Evolutionary conservation across 2,888 invertebrate genomes (phyloP), one percentile per base, ranked within the genome.

Genomic region (Maniola hyperantus): DNA sequence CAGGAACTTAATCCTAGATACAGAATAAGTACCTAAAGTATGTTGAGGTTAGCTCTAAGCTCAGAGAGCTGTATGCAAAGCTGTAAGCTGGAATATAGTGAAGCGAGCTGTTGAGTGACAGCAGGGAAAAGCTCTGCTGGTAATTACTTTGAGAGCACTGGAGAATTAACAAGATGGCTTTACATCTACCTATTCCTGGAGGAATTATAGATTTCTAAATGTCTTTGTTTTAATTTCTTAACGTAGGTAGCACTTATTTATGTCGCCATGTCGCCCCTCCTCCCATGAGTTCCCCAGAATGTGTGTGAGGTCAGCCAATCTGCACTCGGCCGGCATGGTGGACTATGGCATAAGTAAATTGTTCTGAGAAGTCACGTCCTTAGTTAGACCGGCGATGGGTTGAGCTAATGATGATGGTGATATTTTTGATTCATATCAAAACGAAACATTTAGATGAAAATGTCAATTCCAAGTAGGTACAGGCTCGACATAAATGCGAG

Each of bases 71-170:
- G 13, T n/a, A 13, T n/a, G 20, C 15, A 18, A 48, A 48, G 48
- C 48, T 48, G 15, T 7, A 53, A 34, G 53, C 53, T n/a, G 6
- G 13, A 33, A n/a, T n/a, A n/a, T 13, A n/a, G 13, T 53, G 34
- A 53, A 33, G 53, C 53, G 6, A 53, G 53, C 26, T 53, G 53
- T 26, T n/a, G 55, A 68, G 64, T 71, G 71, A 72, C 72, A 66
- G 64, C 65, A 33, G 33, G 67, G 69, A 69, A 69, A 70, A 72
- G 72, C 72, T 64, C 68, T 63, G 55, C 33, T 34, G 59, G 51
- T 72, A 70, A 71, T 68, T 67, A 71, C 68, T 68, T 70, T 51
- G 62, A 70, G 67, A 62, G 65, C 59, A 34, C 67, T 70, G 59
- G 44, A 66, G 53, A 55, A 61, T 15, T 61, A 70, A 63, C 68